phyloP scores from a whole-genome alignment of 2,888 invertebrate species.

The Torymus tubicola region DNA sequence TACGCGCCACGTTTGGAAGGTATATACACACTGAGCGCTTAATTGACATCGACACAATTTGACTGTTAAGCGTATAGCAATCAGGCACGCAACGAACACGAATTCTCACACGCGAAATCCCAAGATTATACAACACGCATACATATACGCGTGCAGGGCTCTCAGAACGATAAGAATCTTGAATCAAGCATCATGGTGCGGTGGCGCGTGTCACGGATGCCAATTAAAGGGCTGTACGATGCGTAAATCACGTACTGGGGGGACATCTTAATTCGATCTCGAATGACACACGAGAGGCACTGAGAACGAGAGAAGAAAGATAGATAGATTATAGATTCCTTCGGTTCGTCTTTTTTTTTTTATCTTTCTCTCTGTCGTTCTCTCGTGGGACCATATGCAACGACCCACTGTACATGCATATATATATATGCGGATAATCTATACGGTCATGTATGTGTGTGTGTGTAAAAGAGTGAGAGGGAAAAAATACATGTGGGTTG shows the following conservation, averaged over 20 bases:
- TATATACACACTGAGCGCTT: not conserved
- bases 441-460: too few species aligned
- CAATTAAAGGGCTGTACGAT: conserved; percentile 51
- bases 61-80: conserved; percentile 19
- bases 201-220: conserved; percentile 22
- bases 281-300: conserved; percentile 18
- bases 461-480: too few species aligned
- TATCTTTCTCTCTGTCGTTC: too few species aligned
- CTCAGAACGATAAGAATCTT: conserved; percentile 39
- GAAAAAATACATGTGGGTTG: too few species aligned
- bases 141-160: conserved; percentile 3
- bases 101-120: conserved; percentile 16
- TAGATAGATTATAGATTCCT: too few species aligned
- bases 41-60: conserved; percentile 38
- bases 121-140: conserved; percentile 11
- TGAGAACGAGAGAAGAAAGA: too few species aligned
- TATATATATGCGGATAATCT: too few species aligned
- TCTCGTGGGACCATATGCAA: too few species aligned
- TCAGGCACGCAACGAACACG: conserved; percentile 17
- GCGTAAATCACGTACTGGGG: conserved; percentile 50
- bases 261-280: conserved; percentile 58
- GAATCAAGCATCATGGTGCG: not conserved
- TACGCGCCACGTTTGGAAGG: not conserved
- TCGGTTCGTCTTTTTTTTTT: too few species aligned
- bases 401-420: too few species aligned